A percentile compares a stretch with the other conserved stretches of the same genome.
Evolutionary conservation across 2,888 invertebrate species (phyloP).

Genomic region (Theretra japonica): DNA sequence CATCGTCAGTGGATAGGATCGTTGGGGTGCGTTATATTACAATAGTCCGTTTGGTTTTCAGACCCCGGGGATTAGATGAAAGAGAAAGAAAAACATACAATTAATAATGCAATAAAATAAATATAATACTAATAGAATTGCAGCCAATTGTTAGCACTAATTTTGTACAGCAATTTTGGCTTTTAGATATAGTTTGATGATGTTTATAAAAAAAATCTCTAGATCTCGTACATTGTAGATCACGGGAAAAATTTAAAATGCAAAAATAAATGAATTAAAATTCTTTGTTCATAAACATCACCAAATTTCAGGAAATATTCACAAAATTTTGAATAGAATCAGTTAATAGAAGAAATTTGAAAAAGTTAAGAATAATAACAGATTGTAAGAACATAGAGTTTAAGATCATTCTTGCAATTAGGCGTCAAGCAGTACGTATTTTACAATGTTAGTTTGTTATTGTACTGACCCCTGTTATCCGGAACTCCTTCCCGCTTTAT

Average conservation of each 20-base stretch:
- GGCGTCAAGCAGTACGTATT: slow-evolving; percentile 21
- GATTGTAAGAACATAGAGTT: slow-evolving; percentile 15
- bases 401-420: slow-evolving; percentile 4
- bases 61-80: slow-evolving; percentile 84
- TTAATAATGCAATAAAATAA: slow-evolving; percentile 77
- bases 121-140: slow-evolving; percentile 61
- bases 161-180: slow-evolving; percentile 60
- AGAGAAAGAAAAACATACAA: slow-evolving; percentile 85
- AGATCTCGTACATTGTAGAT: not conserved
- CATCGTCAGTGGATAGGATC: slow-evolving; percentile 63
- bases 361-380: not conserved
- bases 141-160: slow-evolving; percentile 69
- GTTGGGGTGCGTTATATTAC: slow-evolving; percentile 79
- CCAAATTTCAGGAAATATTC: slow-evolving; percentile 34
- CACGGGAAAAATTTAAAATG: slow-evolving; percentile 28
- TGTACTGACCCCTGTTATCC: slow-evolving; percentile 80
- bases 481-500: slow-evolving; percentile 79
- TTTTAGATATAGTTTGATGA: slow-evolving; percentile 41
- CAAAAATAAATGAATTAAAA: not conserved
- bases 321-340: slow-evolving; percentile 34
- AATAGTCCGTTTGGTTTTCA: slow-evolving; percentile 80
- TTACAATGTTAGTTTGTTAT: slow-evolving; percentile 34
- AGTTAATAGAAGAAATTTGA: slow-evolving; percentile 29
- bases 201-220: slow-evolving; percentile 30
- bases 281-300: slow-evolving; percentile 32